Evolutionary conservation across 1,140 invertebrate species (phyloP), one percentile per base, ranked within the genome.

Genomic region (Micrasema minimum): DNA sequence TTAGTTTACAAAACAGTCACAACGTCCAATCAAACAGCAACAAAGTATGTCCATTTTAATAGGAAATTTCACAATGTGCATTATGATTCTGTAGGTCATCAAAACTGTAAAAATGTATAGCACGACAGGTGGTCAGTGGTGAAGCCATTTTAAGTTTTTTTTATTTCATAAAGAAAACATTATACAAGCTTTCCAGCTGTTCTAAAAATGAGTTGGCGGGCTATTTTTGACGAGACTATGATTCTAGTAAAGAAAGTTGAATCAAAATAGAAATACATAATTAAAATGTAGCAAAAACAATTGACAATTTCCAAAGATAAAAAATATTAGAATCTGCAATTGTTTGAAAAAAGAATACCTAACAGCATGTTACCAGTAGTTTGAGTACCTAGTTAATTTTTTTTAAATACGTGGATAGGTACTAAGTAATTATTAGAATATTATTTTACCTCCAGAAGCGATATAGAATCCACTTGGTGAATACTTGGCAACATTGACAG

Each of bases 391-490:
- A n/a, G n/a, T n/a, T n/a, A n/a, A n/a, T n/a, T n/a, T n/a, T n/a
- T n/a, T n/a, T n/a, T n/a, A n/a, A n/a, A n/a, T n/a, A 31, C 7
- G 26, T 31, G 26, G 26, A 7, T 31, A 31, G 26, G 26, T 31
- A 31, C 26, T 31, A 31, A 31, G 7, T 31, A 7, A 31, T 31
- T 22, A 20, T 20, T 46, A 53, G 12, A 53, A 53, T 41, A 23
- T 7, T 61, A 18, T 48, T 12, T 86, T 87, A 97, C 95, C 96
- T 85, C 95, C 97, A 77, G 98, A 99, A 57, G 96, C 96, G 79
- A 99, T 99, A 79, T 99, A 99, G 84, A 97, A 99, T 72, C 97
- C 96, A 85, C 94, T 97, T 2, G 98, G 98, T 51, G 97, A 97
- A 84, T 98, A 99, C 83, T 99, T 98, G 50, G 98, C 98, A 57